Conservation (phyloP, 2,797 vertebrate species). For the Luscinia luscinia region DNA sequence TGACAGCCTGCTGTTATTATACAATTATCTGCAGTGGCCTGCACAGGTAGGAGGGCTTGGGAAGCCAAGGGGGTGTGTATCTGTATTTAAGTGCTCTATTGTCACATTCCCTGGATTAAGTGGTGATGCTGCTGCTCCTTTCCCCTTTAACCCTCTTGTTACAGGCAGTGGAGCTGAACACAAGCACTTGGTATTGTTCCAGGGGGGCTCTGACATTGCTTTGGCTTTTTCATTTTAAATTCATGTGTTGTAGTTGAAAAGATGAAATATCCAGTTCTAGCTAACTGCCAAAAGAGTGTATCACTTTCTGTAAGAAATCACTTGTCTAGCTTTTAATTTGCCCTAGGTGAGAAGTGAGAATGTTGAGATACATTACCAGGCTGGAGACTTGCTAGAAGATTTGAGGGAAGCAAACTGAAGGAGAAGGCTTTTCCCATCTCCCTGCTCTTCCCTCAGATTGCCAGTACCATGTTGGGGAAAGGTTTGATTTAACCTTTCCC, state of each 20-base stretch:
- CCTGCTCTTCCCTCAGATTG: not conserved
- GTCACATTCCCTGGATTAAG: not conserved
- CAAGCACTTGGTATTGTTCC: not conserved
- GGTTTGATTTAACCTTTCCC: not conserved
- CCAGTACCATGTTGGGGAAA: not conserved
- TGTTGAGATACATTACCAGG: fast-evolving
- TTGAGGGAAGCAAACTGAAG: not conserved
- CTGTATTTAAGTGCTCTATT: not conserved
- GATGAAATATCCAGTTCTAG: not conserved
- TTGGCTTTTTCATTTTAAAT: constrained; percentile 13
- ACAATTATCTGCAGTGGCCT: not conserved
- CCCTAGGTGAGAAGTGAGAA: not conserved
- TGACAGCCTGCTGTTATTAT: not conserved
- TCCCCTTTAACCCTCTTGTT: not conserved
- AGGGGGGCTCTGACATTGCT: not conserved
- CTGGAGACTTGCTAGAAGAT: not conserved
- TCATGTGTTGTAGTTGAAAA: not conserved
- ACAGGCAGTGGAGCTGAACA: not conserved
- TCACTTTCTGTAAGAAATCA: not conserved
- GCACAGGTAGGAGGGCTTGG: not conserved
- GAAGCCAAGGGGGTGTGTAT: not conserved
- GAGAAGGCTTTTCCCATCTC: not conserved
- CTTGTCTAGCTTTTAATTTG: not conserved
- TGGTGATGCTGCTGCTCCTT: not conserved
- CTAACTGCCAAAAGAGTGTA: not conserved